phyloP scores from a whole-genome alignment of 2,797 vertebrate genomes.

The Enteromius thamalakanensis region DNA sequence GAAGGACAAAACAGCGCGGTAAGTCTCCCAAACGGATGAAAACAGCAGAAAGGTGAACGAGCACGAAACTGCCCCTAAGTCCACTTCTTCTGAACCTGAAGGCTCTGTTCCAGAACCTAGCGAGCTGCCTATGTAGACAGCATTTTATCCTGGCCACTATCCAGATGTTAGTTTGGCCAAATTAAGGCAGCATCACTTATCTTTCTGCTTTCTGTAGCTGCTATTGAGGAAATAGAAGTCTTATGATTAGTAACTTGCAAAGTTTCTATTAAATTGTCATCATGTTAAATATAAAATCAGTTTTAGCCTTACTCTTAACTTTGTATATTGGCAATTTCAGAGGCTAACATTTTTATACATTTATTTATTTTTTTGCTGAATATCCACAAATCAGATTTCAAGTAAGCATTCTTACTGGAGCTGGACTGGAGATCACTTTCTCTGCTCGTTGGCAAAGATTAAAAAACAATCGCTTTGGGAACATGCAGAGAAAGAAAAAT shows the following conservation, averaged over 20 bases:
- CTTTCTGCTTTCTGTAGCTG: too few relatives aligned
- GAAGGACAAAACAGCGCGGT: constrained; percentile 87
- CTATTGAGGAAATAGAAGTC: too few relatives aligned
- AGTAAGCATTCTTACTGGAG: background rate
- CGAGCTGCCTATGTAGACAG: background rate
- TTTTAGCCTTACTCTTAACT: background rate
- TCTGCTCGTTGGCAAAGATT: constrained; percentile 42
- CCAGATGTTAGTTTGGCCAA: too few relatives aligned
- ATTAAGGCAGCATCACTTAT: background rate
- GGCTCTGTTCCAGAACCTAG: background rate
- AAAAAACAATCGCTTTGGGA: background rate
- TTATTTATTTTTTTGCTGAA: background rate
- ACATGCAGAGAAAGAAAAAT: constrained; percentile 31
- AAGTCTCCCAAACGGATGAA: constrained; percentile 68
- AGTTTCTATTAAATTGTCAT: too few relatives aligned
- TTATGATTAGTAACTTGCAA: too few relatives aligned
- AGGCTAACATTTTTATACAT: too few relatives aligned
- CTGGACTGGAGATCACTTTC: constrained; percentile 50
- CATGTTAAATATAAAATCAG: background rate
- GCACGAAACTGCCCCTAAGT: constrained; percentile 44
- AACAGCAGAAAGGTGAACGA: constrained; percentile 30
- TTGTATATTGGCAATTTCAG: background rate
- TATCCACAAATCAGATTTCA: background rate
- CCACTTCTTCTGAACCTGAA: constrained; percentile 1
- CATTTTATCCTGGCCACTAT: background rate